These are phyloP conservation scores for Melanotaenia parkinsoni DNA, from an alignment of 2,797 vertebrate species.

Conservation along the genomic window DNA sequence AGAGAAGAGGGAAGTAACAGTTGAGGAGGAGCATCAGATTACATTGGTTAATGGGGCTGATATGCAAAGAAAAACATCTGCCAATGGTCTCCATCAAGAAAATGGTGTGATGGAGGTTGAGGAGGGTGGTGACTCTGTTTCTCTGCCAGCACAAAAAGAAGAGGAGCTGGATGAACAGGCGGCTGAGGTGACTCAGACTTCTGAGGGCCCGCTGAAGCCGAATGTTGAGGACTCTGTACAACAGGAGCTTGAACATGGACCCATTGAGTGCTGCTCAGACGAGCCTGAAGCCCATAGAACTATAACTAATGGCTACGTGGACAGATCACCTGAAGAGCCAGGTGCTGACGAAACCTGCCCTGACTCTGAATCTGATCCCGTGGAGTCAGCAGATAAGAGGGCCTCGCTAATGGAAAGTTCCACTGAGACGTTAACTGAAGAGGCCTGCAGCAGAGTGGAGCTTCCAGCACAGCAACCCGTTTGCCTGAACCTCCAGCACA, in stretches of 20 bases:
- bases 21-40: slow-evolving; percentile 19
- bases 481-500: slow-evolving; percentile 40
- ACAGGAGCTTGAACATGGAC: slow-evolving; percentile 26
- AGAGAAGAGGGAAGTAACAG: slow-evolving; percentile 25
- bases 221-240: slow-evolving; percentile 37
- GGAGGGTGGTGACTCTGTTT: slow-evolving; percentile 29
- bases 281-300: slow-evolving; percentile 64
- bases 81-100: slow-evolving; percentile 60
- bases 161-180: slow-evolving; percentile 35
- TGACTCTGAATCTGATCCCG: slow-evolving; percentile 47
- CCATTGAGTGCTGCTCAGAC: slow-evolving; percentile 46
- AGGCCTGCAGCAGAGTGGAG: slow-evolving; percentile 76
- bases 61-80: slow-evolving; percentile 26
- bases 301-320: slow-evolving; percentile 73
- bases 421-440: slow-evolving; percentile 90
- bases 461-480: slow-evolving; percentile 31
- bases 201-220: slow-evolving; percentile 45
- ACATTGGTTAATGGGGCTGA: slow-evolving; percentile 37
- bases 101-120: slow-evolving; percentile 29
- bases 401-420: slow-evolving; percentile 88
- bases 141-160: slow-evolving; percentile 22
- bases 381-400: slow-evolving; percentile 75
- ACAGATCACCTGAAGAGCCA: slow-evolving; percentile 46
- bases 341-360: slow-evolving; percentile 51
- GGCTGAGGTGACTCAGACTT: slow-evolving; percentile 34